These are phyloP conservation scores for Lithophane socia DNA, from an alignment of 2,888 invertebrate species.

Conservation along the genomic window DNA sequence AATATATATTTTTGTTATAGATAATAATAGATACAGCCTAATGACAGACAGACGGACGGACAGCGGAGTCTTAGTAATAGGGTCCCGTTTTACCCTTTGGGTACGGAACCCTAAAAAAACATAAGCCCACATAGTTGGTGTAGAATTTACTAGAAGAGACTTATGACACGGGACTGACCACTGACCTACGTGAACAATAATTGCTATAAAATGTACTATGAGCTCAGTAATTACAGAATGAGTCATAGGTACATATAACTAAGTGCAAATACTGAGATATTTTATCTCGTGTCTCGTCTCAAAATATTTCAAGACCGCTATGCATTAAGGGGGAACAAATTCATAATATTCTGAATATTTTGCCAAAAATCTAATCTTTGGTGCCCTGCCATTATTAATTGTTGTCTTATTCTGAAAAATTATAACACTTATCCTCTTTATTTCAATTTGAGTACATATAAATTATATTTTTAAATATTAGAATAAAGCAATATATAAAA, in stretches of 20 bases:
- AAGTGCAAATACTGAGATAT: not conserved
- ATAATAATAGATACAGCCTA: too few species aligned
- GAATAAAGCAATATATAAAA: too few species aligned
- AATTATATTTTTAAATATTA: too few species aligned
- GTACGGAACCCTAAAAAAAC: not conserved
- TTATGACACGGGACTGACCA: not conserved
- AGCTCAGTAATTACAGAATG: slow-evolving; percentile 1
- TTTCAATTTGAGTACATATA: too few species aligned
- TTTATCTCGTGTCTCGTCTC: not conserved
- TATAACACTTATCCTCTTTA: too few species aligned
- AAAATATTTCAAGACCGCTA: not conserved
- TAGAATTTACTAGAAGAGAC: slow-evolving; percentile 1
- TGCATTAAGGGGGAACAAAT: too few species aligned
- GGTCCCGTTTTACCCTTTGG: too few species aligned
- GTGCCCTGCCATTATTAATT: not conserved
- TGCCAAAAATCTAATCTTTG: not conserved
- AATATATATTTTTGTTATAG: too few species aligned
- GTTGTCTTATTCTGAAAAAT: not conserved
- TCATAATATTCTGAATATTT: not conserved
- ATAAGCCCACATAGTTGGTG: not conserved
- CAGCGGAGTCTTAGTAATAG: too few species aligned
- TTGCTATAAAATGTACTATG: not conserved
- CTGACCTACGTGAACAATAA: slow-evolving; percentile 11
- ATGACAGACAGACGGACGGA: too few species aligned
- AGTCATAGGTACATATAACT: not conserved